phyloP scores from a whole-genome alignment of 2,888 invertebrate species.

The Margaritifera margaritifera region DNA sequence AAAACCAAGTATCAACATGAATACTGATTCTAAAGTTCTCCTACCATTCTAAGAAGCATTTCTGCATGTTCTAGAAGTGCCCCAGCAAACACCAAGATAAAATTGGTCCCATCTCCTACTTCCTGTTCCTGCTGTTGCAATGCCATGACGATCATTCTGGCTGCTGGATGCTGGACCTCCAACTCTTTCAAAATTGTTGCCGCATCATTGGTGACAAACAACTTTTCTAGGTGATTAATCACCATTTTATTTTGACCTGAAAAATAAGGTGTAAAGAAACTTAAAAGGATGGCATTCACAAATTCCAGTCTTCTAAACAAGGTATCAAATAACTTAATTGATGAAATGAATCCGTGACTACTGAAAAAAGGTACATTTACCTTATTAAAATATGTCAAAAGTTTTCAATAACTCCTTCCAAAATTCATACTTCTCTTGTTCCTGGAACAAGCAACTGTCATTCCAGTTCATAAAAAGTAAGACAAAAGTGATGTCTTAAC shows the following conservation, averaged over 20 bases:
- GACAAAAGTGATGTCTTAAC: no score
- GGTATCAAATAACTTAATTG: no score
- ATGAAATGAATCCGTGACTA: no score
- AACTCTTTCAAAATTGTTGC: constrained; percentile 88
- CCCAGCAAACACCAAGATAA: constrained; percentile 95
- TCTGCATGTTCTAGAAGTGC: constrained; percentile 93
- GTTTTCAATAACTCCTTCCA: no score
- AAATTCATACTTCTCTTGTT: no score
- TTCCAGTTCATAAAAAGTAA: no score
- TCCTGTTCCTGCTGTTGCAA: constrained; percentile 99
- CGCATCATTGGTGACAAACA: constrained; percentile 99
- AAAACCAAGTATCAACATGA: neutral
- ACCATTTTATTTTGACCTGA: constrained; percentile 93
- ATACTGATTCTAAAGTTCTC: neutral
- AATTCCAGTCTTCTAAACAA: no score
- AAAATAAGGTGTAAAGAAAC: constrained; percentile 12
- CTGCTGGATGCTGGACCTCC: constrained; percentile 96
- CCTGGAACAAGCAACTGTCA: no score
- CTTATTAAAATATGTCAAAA: no score
- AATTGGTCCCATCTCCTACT: constrained; percentile 99
- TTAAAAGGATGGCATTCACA: no score
- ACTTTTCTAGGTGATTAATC: constrained; percentile 98
- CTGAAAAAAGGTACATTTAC: no score
- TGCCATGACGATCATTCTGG: constrained; percentile 94
- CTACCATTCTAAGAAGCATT: constrained; percentile 87